phyloP scores from a whole-genome alignment of 2,797 vertebrate genomes.

The Rhynchonycteris naso region DNA sequence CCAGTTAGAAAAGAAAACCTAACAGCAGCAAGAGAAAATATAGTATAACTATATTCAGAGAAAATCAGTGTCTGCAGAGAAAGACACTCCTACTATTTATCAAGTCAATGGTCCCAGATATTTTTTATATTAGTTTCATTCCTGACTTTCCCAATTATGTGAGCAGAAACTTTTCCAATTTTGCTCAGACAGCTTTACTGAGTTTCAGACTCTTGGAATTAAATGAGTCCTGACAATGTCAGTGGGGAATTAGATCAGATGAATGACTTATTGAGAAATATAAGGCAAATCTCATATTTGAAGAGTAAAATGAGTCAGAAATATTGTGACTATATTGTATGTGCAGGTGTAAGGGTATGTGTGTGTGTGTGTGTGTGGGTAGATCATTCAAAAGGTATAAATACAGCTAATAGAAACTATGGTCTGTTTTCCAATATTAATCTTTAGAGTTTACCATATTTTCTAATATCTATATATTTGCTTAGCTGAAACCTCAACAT shows the following conservation, averaged over 20 bases:
- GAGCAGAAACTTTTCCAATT: not conserved
- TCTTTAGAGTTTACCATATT: slow-evolving; percentile 42
- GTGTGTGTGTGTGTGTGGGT: not conserved
- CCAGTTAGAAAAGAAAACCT: not conserved
- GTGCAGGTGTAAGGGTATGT: not conserved
- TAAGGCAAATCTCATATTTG: not conserved
- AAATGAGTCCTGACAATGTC: not conserved
- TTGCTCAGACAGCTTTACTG: not conserved
- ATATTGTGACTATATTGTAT: not conserved
- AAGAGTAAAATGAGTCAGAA: not conserved
- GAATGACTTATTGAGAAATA: not conserved
- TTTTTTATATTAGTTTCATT: not conserved
- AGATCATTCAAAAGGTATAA: not conserved
- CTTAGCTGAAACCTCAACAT: slow-evolving; percentile 51
- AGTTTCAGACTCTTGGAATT: not conserved
- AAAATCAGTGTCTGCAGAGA: not conserved
- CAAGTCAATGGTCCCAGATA: not conserved
- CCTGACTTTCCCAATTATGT: not conserved
- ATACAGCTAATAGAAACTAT: not conserved
- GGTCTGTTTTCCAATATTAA: not conserved
- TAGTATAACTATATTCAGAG: not conserved
- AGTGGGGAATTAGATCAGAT: not conserved
- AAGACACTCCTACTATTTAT: not conserved
- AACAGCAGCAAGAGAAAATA: not conserved
- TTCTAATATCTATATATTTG: slow-evolving; percentile 27